Evolutionary conservation across 2,888 invertebrate species (phyloP).

Genomic region (Ptychoptera albimana): DNA sequence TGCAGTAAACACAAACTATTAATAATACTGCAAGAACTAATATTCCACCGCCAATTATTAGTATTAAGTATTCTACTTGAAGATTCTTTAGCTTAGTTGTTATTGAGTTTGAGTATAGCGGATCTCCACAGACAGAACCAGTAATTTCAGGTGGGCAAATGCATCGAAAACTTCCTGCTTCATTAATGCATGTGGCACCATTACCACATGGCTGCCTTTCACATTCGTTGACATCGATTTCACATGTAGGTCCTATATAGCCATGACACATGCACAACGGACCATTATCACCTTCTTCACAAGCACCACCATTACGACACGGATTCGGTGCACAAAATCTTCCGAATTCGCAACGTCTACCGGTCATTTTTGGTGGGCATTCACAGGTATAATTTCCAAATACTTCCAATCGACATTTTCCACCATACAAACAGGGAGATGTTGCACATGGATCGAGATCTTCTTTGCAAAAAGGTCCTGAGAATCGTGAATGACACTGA

Average conservation of each 20-base stretch:
- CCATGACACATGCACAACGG: slow-evolving; percentile 73
- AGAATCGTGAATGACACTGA: slow-evolving; percentile 59
- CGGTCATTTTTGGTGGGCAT: slow-evolving; percentile 52
- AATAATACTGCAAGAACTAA: slow-evolving; percentile 38
- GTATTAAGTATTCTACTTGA: slow-evolving; percentile 44
- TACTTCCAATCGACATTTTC: slow-evolving; percentile 47
- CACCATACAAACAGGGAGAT: slow-evolving; percentile 72
- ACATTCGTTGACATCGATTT: slow-evolving; percentile 76
- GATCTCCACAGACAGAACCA: slow-evolving; percentile 43
- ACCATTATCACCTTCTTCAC: slow-evolving; percentile 71
- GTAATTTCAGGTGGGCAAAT: slow-evolving; percentile 60
- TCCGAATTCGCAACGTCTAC: slow-evolving; percentile 70
- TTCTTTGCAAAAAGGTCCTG: slow-evolving; percentile 64
- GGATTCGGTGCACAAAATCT: slow-evolving; percentile 60
- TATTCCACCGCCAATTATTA: slow-evolving; percentile 37
- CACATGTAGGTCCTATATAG: slow-evolving; percentile 66
- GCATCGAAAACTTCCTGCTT: slow-evolving; percentile 61
- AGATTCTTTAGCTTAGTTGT: slow-evolving; percentile 44
- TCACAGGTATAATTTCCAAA: slow-evolving; percentile 53
- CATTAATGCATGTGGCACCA: slow-evolving; percentile 78
- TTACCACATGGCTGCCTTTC: slow-evolving; percentile 72
- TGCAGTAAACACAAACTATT: slow-evolving; percentile 34
- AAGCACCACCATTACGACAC: slow-evolving; percentile 74
- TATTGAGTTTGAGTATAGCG: slow-evolving; percentile 41
- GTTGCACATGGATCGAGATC: slow-evolving; percentile 79